Base-by-base conservation (phyloP, 2,797 vertebrate genomes). In the Eupleurogrammus muticus region DNA sequence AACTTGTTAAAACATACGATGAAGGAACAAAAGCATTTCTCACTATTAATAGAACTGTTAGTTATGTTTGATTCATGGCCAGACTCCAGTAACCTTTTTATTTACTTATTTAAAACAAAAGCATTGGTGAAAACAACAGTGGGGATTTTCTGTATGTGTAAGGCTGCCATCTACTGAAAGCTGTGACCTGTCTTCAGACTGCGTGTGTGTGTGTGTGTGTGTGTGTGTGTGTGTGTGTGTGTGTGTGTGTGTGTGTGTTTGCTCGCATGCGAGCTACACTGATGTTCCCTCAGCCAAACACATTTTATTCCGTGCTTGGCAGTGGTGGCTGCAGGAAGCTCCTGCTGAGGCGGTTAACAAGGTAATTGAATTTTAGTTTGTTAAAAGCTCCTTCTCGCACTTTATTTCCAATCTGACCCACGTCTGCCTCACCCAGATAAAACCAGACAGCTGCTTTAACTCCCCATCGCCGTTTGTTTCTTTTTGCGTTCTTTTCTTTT, bases 121-220 rank as follows among this genome's bases (percentile, higher is more conserved):
- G 17, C 16, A 51, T 0, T 62, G 54, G 14, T 34, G 49, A 36
- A 20, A 65, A 23, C 23, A 61, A 49, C 35, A 20, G 21, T 42
- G 48, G 9, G 48, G 40, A 24, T 58, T n/a, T 11, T 70, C 66
- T 77, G 44, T 2, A 19, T 79, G 86, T 82, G 81, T 73, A 67
- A 84, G 69, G 75, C 87, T 87, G 87, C 89, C 86, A 88, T 85
- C 85, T 86, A 81, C 85, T 87, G 87, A 85, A 81, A 82, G 51
- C 50, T 48, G 55, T 17, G 79, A 82, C 51, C 48, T 44, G 60
- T 19, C 50, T 69, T 70, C 66, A 73, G 20, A 63, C 59, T 72
- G 50, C 38, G 47, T 61, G 17, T 60, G 44, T 66, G 47, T 75
- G 51, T 50, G 28, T 28, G 34, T 40, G 56, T 40, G 32, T 42